These are phyloP conservation scores for Dendrocincla tyrannina DNA, from an alignment of 2,797 vertebrate genomes.

Conservation along the genomic window DNA sequence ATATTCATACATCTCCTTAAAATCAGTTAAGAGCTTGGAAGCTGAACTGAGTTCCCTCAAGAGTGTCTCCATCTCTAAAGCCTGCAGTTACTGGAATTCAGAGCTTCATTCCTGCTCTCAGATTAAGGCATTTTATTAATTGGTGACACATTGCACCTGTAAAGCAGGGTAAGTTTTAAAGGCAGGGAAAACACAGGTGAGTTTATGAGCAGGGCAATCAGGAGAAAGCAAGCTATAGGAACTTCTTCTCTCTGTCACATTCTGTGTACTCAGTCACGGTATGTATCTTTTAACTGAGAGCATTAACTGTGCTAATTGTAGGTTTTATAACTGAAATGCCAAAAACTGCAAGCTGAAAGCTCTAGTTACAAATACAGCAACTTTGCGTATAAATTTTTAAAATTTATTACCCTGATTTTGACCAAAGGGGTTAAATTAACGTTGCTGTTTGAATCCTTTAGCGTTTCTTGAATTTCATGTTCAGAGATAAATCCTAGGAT, in stretches of 20 bases:
- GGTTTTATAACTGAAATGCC: neutral
- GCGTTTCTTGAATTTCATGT: neutral
- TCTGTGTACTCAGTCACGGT: neutral
- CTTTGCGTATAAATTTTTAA: neutral
- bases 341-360: neutral
- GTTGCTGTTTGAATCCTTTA: neutral
- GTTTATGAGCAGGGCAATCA: neutral
- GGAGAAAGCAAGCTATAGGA: neutral
- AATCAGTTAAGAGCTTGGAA: conserved; percentile 44
- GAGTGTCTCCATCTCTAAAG: neutral
- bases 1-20: conserved; percentile 79
- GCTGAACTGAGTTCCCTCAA: neutral
- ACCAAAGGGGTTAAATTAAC: neutral
- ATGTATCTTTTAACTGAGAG: neutral
- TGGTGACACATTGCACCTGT: conserved; percentile 13
- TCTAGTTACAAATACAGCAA: neutral
- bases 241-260: accelerated
- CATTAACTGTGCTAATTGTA: neutral
- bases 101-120: neutral
- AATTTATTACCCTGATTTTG: neutral
- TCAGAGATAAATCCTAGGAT: neutral
- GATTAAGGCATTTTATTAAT: neutral
- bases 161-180: neutral
- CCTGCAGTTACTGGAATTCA: accelerated
- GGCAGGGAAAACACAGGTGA: neutral